Conservation (phyloP, 2,888 invertebrate species). For the Xylota segnis region DNA sequence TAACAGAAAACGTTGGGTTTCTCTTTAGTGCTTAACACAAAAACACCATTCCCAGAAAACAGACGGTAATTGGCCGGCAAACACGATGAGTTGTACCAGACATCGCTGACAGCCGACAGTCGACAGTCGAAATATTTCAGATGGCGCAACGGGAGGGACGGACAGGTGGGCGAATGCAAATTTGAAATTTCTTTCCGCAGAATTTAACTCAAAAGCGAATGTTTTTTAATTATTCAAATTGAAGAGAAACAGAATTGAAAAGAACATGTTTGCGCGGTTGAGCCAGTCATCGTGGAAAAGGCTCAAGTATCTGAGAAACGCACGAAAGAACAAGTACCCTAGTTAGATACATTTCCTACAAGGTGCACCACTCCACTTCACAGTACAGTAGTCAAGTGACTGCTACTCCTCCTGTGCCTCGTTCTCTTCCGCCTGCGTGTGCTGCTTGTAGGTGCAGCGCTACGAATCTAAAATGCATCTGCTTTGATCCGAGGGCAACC, state of each 20-base stretch:
- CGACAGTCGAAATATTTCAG: constrained; percentile 12
- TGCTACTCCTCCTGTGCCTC: constrained; percentile 2
- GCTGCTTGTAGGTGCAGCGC: constrained; percentile 23
- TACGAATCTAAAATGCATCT: constrained; percentile 43
- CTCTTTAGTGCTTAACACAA: constrained; percentile 25
- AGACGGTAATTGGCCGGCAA: constrained; percentile 42
- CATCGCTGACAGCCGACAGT: constrained; percentile 16
- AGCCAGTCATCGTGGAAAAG: constrained; percentile 6
- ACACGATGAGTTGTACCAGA: constrained; percentile 30
- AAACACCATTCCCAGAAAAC: constrained; percentile 33
- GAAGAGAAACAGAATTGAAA: constrained; percentile 6
- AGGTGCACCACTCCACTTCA: constrained; percentile 54
- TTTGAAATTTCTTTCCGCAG: constrained; percentile 32
- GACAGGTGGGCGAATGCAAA: constrained; percentile 37
- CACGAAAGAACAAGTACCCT: constrained; percentile 44
- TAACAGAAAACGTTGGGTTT: not conserved
- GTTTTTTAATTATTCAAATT: constrained; percentile 60
- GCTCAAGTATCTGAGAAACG: constrained; percentile 33
- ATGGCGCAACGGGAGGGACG: not conserved
- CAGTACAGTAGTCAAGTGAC: constrained; percentile 67
- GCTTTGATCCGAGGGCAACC: constrained; percentile 42
- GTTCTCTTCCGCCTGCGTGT: too few relatives aligned
- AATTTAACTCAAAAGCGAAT: constrained; percentile 29
- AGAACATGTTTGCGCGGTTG: not conserved
- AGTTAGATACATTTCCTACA: constrained; percentile 52